phyloP scores from a whole-genome alignment of 2,113 vertebrate genomes.

The Pangasianodon gigas region DNA sequence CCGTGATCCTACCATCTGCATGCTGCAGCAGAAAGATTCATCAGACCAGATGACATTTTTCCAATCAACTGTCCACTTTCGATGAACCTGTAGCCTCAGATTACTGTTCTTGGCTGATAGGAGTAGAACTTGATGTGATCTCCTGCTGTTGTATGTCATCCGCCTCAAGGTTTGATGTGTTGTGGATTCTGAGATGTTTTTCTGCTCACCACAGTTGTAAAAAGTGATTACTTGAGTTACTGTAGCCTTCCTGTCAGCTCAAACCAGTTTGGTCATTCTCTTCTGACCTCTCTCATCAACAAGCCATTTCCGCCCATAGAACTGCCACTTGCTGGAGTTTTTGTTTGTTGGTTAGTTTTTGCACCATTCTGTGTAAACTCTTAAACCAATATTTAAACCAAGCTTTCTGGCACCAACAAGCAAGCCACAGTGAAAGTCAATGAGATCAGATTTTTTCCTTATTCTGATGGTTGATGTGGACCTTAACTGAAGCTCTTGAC shows the following conservation, averaged over 20 bases:
- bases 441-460: neutral
- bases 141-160: neutral
- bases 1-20: neutral
- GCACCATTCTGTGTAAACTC: neutral
- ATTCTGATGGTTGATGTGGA: neutral
- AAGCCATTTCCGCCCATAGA: neutral
- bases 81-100: neutral
- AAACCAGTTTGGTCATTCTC: neutral
- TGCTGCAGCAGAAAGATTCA: neutral
- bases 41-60: neutral
- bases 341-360: neutral
- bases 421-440: neutral
- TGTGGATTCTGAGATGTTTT: neutral
- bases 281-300: neutral
- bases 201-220: neutral
- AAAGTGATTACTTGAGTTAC: neutral
- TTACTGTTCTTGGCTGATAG: neutral
- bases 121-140: neutral
- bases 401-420: neutral
- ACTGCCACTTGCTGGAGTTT: neutral
- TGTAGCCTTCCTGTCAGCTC: neutral
- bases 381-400: neutral
- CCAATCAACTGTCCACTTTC: neutral
- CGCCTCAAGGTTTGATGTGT: neutral
- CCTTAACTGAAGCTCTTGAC: neutral